Evolutionary conservation across 2,888 invertebrate genomes (phyloP), one percentile per base, ranked within the genome.

Genomic region (Athalia cordata): DNA sequence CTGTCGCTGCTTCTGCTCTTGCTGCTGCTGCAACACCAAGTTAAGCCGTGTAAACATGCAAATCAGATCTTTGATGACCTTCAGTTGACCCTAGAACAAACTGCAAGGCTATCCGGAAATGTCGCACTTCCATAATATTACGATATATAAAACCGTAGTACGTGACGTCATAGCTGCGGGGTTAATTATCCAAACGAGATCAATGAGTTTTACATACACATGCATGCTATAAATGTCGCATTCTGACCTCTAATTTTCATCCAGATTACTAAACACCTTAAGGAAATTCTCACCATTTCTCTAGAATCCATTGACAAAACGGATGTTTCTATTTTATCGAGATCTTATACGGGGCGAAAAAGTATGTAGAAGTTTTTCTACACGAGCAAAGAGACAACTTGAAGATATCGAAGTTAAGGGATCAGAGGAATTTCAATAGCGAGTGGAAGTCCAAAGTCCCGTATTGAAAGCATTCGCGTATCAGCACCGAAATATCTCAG

Each of bases 341-440:
- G 15, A 43, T 29, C 55, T 55, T n/a, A n/a, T n/a, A 43, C 52
- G 11, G 52, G 50, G 50, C 43, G 29, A 68, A 55, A 55, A 68
- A 55, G 66, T 49, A 66, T 66, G 43, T 15, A 6, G 7, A 5
- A 7, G 59, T 7, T 45, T 43, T 72, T 72, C n/a, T 52, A n/a
- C 72, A 59, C 57, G 59, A 43, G 57, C 45, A 59, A 72, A 57
- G 47, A 72, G 72, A 72, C 59, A 72, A 72, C 57, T 47, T 13
- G 59, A 59, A 43, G 59, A 72, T 72, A 59, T 72, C 72, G 52
- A 47, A 57, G 72, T 59, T 72, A 43, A 72, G 47, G 57, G 72
- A 72, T 72, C 72, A 59, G 72, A 59, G 59, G 72, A 72, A 72
- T 59, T 72, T 72, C 70, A 72, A 72, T 59, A 52, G 57, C 57